These are phyloP conservation scores for Zophobas morio DNA, from an alignment of 1,140 invertebrate species.

Conservation along the genomic window DNA sequence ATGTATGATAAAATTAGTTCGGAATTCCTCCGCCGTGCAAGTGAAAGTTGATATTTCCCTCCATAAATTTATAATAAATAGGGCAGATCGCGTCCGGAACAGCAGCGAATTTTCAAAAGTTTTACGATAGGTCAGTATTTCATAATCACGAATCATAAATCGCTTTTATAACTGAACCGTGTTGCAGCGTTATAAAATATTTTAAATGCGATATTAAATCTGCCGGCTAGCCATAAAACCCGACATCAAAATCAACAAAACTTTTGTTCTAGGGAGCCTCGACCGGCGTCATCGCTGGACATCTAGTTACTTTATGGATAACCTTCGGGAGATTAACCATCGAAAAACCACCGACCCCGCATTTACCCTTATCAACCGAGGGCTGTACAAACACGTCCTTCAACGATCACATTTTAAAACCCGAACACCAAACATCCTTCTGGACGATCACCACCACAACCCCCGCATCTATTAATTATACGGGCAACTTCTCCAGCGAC, in stretches of 20 bases:
- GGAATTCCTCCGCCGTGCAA: neutral
- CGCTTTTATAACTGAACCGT: neutral
- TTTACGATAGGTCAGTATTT: conserved; percentile 1
- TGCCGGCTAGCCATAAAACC: neutral
- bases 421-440: conserved; percentile 57
- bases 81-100: neutral
- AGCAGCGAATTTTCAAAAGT: neutral
- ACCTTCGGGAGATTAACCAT: conserved; percentile 75
- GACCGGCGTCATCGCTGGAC: conserved; percentile 77
- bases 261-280: conserved; percentile 72
- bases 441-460: conserved; percentile 57
- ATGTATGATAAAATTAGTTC: neutral
- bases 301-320: conserved; percentile 77
- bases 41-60: neutral
- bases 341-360: conserved; percentile 66
- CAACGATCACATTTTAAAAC: conserved; percentile 71
- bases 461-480: conserved; percentile 55
- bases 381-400: conserved; percentile 79
- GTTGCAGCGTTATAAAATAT: neutral
- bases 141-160: conserved; percentile 2
- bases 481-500: conserved; percentile 40
- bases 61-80: neutral
- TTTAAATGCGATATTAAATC: neutral
- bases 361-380: conserved; percentile 73
- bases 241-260: conserved; percentile 15